Evolutionary conservation across 37 sponge, comb jelly and placozoan genomes (phyloP).

Genomic region (Geodia barretti): DNA sequence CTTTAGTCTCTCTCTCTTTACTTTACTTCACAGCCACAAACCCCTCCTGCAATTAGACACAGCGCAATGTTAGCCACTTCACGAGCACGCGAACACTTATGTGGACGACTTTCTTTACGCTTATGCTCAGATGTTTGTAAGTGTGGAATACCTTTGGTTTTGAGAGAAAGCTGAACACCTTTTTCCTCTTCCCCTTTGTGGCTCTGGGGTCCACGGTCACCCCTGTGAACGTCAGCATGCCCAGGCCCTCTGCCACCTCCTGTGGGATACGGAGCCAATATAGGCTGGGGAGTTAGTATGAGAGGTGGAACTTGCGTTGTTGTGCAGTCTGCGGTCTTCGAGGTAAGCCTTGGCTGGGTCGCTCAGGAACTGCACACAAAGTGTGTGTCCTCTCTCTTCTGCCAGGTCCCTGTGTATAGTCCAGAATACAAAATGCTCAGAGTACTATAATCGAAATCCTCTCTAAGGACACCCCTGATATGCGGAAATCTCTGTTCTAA

Average conservation of each 20-base stretch:
- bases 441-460: no score
- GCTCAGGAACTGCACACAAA: constrained; percentile 59
- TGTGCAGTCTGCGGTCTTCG: constrained; percentile 17
- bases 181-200: constrained; percentile 1
- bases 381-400: constrained; percentile 38
- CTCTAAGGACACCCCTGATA: no score
- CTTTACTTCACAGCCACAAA: no score
- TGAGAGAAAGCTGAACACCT: constrained; percentile 10
- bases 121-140: no score
- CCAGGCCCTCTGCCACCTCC: background rate
- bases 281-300: background rate
- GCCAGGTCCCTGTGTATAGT: constrained; percentile 59
- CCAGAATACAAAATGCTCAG: no score
- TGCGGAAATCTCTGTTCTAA: no score
- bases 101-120: no score
- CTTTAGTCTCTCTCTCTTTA: no score
- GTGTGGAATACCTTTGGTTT: constrained; percentile 21
- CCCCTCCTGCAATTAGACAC: background rate
- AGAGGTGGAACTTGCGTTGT: background rate
- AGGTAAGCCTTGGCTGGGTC: constrained; percentile 28
- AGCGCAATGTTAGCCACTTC: background rate
- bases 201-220: background rate
- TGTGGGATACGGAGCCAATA: background rate
- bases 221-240: background rate
- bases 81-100: no score